phyloP scores from a whole-genome alignment of 2,113 vertebrate genomes.

The Anthoscopus minutus region DNA sequence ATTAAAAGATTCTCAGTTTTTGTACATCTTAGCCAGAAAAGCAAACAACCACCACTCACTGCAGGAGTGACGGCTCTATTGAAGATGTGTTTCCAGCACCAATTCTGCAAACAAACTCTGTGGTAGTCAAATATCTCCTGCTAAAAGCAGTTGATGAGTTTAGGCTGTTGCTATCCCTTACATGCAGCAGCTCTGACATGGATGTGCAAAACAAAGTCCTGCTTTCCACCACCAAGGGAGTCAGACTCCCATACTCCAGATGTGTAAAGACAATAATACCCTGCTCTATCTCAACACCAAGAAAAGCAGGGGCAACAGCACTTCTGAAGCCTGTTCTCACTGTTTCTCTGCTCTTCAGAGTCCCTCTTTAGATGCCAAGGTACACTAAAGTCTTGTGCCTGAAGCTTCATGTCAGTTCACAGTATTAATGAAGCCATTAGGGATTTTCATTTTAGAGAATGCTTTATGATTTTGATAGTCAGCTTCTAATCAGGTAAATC shows the following conservation, averaged over 20 bases:
- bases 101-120: background rate
- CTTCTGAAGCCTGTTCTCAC: background rate
- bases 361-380: background rate
- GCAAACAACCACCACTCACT: background rate
- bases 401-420: slow-evolving; percentile 4
- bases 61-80: background rate
- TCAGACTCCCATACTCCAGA: background rate
- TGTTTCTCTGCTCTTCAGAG: background rate
- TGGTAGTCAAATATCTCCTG: background rate
- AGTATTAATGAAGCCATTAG: slow-evolving; percentile 41
- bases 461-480: slow-evolving; percentile 30
- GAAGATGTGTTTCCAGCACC: background rate
- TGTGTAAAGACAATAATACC: background rate
- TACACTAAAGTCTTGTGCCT: background rate
- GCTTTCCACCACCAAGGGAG: background rate
- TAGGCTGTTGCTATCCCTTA: background rate
- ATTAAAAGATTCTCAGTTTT: background rate
- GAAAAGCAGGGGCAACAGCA: background rate
- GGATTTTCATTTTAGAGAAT: slow-evolving; percentile 33
- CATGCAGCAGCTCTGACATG: background rate
- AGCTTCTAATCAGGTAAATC: slow-evolving; percentile 39
- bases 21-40: background rate
- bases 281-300: accelerated
- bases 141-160: background rate
- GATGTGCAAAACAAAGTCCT: background rate